Evolutionary conservation across 2,797 vertebrate genomes (phyloP).

Genomic region (Cynodonichthys magdalenae): DNA sequence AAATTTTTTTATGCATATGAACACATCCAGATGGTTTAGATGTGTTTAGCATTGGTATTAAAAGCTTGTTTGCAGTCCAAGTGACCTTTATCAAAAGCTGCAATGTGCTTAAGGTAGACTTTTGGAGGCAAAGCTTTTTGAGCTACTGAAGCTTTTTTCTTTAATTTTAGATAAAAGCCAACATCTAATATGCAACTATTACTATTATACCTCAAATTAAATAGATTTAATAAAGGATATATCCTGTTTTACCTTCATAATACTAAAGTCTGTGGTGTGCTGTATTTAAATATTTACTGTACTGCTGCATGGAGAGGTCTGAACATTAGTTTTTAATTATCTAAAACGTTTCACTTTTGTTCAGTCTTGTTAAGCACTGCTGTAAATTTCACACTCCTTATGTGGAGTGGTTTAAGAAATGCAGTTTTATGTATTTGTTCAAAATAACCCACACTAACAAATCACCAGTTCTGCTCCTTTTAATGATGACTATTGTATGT

Average conservation of each 20-base stretch:
- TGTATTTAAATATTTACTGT: constrained; percentile 47
- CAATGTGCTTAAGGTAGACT: constrained; percentile 10
- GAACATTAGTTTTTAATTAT: constrained; percentile 23
- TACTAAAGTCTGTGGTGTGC: constrained; percentile 43
- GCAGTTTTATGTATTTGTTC: constrained; percentile 74
- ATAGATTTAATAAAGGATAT: constrained; percentile 47
- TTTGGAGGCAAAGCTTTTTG: constrained; percentile 31
- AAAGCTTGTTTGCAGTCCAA: constrained; percentile 65
- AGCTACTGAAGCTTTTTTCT: constrained; percentile 30
- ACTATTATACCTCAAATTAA: constrained; percentile 76
- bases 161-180: constrained; percentile 39
- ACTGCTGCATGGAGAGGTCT: constrained; percentile 62
- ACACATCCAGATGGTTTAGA: constrained; percentile 24
- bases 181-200: constrained; percentile 78
- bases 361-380: constrained; percentile 36
- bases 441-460: constrained; percentile 38
- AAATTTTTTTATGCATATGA: constrained; percentile 15
- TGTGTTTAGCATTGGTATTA: constrained; percentile 42
- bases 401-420: constrained; percentile 55
- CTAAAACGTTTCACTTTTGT: constrained; percentile 38
- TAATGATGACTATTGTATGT: constrained; percentile 49
- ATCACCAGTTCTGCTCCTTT: constrained; percentile 45
- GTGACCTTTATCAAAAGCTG: constrained; percentile 72
- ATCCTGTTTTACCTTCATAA: constrained; percentile 48
- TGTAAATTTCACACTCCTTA: constrained; percentile 39